These are phyloP conservation scores for Arrhamphus sclerolepis DNA, from an alignment of 2,797 vertebrate species.

Conservation along the genomic window DNA sequence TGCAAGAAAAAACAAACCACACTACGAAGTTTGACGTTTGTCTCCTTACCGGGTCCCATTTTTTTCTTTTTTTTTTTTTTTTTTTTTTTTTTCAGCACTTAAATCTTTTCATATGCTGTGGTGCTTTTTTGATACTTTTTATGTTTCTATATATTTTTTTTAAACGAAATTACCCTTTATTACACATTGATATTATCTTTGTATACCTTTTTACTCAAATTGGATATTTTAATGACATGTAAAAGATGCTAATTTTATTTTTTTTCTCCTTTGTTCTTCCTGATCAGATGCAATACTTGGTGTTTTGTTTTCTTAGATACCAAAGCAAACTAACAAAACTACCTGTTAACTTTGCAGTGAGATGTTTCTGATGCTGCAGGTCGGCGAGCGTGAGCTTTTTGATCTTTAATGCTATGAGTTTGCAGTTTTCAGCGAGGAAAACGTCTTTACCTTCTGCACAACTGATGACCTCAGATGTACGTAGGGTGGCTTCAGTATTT, in stretches of 20 bases:
- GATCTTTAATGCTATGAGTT: conserved; percentile 33
- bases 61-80: too few species aligned
- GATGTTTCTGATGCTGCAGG: conserved; percentile 64
- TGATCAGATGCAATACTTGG: conserved; percentile 17
- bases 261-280: background rate
- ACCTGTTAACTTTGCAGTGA: conserved; percentile 64
- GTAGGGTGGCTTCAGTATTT: conserved; percentile 31
- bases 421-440: conserved; percentile 4
- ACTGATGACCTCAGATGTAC: conserved; percentile 1
- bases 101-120: too few species aligned
- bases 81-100: too few species aligned
- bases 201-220: conserved; percentile 3
- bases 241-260: conserved; percentile 10
- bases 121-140: too few species aligned
- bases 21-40: too few species aligned
- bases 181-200: too few species aligned
- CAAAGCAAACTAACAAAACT: conserved; percentile 65
- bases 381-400: conserved; percentile 42
- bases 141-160: too few species aligned
- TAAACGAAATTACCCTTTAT: too few species aligned
- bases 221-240: conserved; percentile 11
- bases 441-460: conserved; percentile 26
- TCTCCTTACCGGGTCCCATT: too few species aligned
- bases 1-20: too few species aligned
- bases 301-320: conserved; percentile 23